Evolutionary conservation across 2,113 vertebrate species (phyloP).

Genomic region (Lonchura striata): DNA sequence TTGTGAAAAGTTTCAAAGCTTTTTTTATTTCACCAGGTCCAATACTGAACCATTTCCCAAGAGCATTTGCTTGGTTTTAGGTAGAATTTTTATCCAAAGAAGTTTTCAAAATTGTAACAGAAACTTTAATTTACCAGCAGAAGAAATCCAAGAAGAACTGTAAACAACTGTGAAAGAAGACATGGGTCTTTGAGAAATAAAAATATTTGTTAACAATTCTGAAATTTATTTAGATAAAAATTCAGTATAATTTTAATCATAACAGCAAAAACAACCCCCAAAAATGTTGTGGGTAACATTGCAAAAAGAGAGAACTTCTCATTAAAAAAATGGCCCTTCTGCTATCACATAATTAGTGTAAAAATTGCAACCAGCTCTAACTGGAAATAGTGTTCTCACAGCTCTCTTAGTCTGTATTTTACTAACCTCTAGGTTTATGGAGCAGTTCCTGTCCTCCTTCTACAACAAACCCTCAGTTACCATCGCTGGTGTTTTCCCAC

Average conservation of each 20-base stretch:
- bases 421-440: background rate
- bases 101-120: background rate
- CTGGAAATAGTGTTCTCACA: constrained; percentile 31
- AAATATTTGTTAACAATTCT: background rate
- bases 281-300: background rate
- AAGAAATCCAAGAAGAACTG: background rate
- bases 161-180: background rate
- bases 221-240: constrained; percentile 39
- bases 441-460: background rate
- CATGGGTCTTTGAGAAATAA: background rate
- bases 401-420: background rate
- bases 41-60: background rate
- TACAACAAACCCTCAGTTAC: background rate
- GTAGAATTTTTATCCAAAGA: background rate
- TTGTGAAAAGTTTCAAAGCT: background rate
- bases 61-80: background rate
- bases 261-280: background rate
- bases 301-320: background rate
- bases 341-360: background rate
- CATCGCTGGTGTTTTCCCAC: background rate
- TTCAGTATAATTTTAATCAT: background rate
- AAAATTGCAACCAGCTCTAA: background rate
- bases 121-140: background rate
- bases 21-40: background rate
- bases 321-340: background rate